Evolutionary conservation across 2,797 vertebrate species (phyloP), one percentile per base, ranked within the genome.

Genomic region (Peromyscus melanophrys): DNA sequence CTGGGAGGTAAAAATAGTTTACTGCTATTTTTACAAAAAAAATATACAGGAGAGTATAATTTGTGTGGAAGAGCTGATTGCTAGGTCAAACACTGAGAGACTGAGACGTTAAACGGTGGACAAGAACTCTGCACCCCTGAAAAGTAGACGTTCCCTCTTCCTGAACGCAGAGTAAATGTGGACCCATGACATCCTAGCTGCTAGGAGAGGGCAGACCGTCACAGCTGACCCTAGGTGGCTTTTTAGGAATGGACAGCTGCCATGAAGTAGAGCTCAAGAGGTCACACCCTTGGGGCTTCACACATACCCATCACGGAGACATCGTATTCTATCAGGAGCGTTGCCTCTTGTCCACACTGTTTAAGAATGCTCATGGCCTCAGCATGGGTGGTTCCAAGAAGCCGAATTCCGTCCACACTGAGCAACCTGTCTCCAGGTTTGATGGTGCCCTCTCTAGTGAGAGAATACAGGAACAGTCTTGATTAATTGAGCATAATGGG

Each of bases 361-460:
- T 99, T 99, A 83, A 99, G 99, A 98, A 99, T 99, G 97, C 99
- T 99, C 99, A 99, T 99, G 98, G 99, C 99, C 98, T 99, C 99
- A 0, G 99, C 99, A 2, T 99, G 99, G 5, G 99, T 99, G 52
- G 99, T 99, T 98, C 99, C 99, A 4, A 99, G 99, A 95, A 99
- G 99, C 75, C 99, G 99, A 92, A 99, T 99, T 90, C 99, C 99
- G 61, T 99, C 99, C 75, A 99, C 99, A 94, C 99, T 99, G 71
- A 99, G 99, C 98, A 99, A 96, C 82, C 99, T 99, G 98, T 99
- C 99, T 0, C 99, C 99, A 0, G 99, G 99, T 97, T 99, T 99
- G 97, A 99, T 98, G 1, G 99, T 99, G 90, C 99, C 99, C 98
- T 99, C 99, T 98, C 99, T 99, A 98, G 95, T 98, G 91, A 80